Percentiles rank a stretch among this genome's conserved stretches.
Evolutionary conservation across 1,140 invertebrate species (phyloP).

Genomic region (Eufriesea mexicana): DNA sequence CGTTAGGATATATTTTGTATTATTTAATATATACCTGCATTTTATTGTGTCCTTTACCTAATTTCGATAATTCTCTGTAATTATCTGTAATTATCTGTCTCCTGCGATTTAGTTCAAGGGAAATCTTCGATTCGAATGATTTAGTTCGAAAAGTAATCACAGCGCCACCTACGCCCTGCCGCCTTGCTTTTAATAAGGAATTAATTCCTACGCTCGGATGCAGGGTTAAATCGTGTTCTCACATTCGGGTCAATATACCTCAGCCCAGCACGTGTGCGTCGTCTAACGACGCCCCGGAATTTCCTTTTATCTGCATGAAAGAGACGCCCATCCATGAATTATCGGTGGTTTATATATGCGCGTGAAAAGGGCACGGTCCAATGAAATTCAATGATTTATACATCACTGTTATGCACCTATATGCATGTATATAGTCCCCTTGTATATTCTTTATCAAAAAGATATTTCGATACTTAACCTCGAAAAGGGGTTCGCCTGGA

Average conservation of each 20-base stretch:
- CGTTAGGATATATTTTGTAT: too few species aligned
- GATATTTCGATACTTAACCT: background rate
- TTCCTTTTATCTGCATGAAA: background rate
- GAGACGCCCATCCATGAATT: background rate
- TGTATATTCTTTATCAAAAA: too few species aligned
- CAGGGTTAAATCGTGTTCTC: background rate
- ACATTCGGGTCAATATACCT: background rate
- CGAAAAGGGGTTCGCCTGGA: rapidly evolving
- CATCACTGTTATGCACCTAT: background rate
- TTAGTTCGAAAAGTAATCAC: background rate
- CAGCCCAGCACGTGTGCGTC: background rate
- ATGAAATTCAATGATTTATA: background rate
- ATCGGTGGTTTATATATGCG: background rate
- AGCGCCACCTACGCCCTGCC: background rate
- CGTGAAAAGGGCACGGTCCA: background rate
- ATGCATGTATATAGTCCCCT: background rate
- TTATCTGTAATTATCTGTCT: too few species aligned
- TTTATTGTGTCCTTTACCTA: too few species aligned
- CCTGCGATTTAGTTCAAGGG: background rate
- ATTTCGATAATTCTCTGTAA: too few species aligned
- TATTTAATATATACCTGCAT: too few species aligned
- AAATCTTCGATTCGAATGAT: background rate
- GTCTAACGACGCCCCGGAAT: background rate
- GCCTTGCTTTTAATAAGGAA: background rate
- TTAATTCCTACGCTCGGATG: background rate